These are phyloP conservation scores for Leptinotarsa rubiginosa DNA, from an alignment of 2,888 invertebrate species.

Conservation along the genomic window DNA sequence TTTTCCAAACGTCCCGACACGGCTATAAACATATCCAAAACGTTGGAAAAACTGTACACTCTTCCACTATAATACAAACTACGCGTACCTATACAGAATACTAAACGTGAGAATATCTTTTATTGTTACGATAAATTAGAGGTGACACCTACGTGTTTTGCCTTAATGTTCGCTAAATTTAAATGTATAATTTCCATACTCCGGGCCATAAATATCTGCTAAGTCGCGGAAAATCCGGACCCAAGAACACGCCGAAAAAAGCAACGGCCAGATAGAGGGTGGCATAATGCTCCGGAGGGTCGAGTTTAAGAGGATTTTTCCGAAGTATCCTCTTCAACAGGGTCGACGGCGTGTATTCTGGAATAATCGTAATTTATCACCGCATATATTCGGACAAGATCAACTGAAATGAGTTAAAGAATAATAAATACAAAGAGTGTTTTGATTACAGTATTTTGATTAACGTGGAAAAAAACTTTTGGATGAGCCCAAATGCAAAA, in stretches of 20 bases:
- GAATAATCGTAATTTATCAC: no score
- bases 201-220: conserved; percentile 5
- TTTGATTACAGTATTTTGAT: no score
- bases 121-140: conserved; percentile 40
- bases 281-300: neutral
- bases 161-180: conserved; percentile 41
- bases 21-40: neutral
- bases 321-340: neutral
- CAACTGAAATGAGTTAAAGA: no score
- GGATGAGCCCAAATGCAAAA: no score
- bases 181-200: conserved; percentile 28
- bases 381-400: no score
- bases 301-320: conserved; percentile 12
- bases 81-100: conserved; percentile 19
- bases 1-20: neutral
- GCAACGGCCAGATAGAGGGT: conserved; percentile 7
- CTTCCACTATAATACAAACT: neutral
- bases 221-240: conserved; percentile 11
- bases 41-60: neutral
- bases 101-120: conserved; percentile 37
- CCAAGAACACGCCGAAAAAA: conserved; percentile 7
- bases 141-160: conserved; percentile 41
- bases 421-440: no score
- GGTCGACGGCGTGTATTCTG: no score
- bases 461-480: no score